Evolutionary conservation across 2,113 vertebrate species (phyloP).

Genomic region (Phyllostomus discolor): DNA sequence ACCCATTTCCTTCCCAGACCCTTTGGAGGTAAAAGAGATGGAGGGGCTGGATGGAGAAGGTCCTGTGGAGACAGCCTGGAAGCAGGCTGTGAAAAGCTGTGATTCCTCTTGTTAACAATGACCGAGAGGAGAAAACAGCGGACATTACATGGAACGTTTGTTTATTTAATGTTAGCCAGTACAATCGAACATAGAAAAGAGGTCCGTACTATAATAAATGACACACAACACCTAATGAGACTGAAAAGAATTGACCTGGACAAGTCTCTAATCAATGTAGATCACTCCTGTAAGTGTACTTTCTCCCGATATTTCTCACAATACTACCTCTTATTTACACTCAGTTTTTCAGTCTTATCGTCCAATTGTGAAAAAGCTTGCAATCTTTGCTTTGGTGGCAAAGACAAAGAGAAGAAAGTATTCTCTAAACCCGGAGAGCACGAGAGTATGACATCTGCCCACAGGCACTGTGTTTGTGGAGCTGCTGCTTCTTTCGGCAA

Average conservation of each 20-base stretch:
- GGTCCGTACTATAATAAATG: background rate
- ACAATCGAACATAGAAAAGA: conserved; percentile 18
- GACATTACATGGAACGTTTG: background rate
- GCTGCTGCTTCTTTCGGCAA: background rate
- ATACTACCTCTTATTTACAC: background rate
- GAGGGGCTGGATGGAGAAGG: background rate
- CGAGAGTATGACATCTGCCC: background rate
- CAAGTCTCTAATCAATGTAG: background rate
- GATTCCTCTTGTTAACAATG: background rate
- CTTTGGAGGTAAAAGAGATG: background rate
- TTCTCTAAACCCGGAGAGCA: background rate
- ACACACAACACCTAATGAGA: background rate
- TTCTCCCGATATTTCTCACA: background rate
- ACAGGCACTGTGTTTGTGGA: background rate
- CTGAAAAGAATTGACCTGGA: conserved; percentile 12
- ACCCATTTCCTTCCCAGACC: background rate
- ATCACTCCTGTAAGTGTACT: background rate
- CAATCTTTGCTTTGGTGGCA: background rate
- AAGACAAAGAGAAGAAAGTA: background rate
- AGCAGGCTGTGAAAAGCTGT: background rate
- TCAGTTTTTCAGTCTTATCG: background rate
- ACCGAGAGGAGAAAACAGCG: background rate
- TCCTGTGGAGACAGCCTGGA: background rate
- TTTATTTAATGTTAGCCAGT: background rate
- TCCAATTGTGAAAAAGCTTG: conserved; percentile 10